Percentiles rank a stretch among this genome's conserved stretches.
Evolutionary conservation across 2,797 vertebrate species (phyloP).

Genomic region (Buceros bicornis): DNA sequence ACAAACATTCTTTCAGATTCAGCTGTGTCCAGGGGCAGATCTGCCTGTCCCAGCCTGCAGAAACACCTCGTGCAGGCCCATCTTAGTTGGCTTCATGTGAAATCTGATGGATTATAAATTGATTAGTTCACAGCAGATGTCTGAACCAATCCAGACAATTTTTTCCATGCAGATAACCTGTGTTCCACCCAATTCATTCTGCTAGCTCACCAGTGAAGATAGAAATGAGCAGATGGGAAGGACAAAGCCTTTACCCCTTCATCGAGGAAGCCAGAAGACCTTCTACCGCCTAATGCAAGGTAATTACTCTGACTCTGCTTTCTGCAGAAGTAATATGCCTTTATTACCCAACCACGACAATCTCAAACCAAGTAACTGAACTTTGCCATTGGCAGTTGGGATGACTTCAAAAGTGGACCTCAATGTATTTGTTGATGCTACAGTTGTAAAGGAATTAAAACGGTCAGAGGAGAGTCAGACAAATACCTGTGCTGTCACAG

Average conservation of each 20-base stretch:
- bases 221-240: neutral
- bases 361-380: neutral
- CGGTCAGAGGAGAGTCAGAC: neutral
- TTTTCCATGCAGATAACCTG: neutral
- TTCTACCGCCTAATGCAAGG: neutral
- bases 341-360: neutral
- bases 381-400: neutral
- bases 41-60: neutral
- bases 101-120: neutral
- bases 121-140: neutral
- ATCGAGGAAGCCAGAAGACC: neutral
- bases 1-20: neutral
- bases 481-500: neutral
- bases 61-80: neutral
- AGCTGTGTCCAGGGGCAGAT: neutral
- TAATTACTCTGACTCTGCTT: neutral
- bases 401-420: neutral
- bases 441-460: neutral
- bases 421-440: neutral
- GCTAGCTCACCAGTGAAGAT: neutral
- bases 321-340: neutral
- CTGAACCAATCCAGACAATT: neutral
- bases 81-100: neutral
- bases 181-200: neutral
- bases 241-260: neutral